Evolutionary conservation across 2,797 vertebrate species (phyloP), one percentile per base, ranked within the genome.

Genomic region (Mus caroli): DNA sequence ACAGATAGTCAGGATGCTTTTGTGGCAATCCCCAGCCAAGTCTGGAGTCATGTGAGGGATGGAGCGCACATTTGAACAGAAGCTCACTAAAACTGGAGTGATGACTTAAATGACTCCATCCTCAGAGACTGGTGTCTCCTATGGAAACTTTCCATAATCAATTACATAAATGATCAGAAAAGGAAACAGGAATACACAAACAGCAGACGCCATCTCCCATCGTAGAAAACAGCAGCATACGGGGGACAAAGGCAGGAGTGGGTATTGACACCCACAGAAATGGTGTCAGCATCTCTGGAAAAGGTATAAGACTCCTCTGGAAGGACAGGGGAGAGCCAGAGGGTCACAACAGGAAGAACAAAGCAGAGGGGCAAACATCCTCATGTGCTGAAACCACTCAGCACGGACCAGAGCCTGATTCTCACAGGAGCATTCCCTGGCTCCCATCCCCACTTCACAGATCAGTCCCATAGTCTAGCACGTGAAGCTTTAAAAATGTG

Each of bases 401-500:
- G 34, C 26, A 90, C 43, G 50, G 26, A 28, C 64, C 67, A n/a
- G 43, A 62, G 46, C 43, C 62, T 50, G 62, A n/a, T 15, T 34
- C 52, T 31, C 71, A 37, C 17, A 40, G 64, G 91, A 76, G 93
- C 52, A 8, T 13, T 76, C 28, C 58, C 82, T 0, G 12, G 73
- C 19, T 95, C 67, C 46, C 60, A 56, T 28, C 52, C 52, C 58
- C 56, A 69, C 43, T 40, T 71, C 56, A 50, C 22, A 67, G 50
- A n/a, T 46, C 6, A 34, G 34, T 77, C 26, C 50, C 6, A 24
- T 37, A 28, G 15, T 31, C 67, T 60, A 37, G 43, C 10, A n/a
- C 19, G 28, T 73, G 58, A 93, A 69, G 22, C 50, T 94, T 78
- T 40, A 3, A 89, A 94, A 94, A 88, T 7, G 87, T 54, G 34